These are phyloP conservation scores for Caenorhabditis brenneri DNA, from an alignment of 1,140 invertebrate species.

Conservation along the genomic window DNA sequence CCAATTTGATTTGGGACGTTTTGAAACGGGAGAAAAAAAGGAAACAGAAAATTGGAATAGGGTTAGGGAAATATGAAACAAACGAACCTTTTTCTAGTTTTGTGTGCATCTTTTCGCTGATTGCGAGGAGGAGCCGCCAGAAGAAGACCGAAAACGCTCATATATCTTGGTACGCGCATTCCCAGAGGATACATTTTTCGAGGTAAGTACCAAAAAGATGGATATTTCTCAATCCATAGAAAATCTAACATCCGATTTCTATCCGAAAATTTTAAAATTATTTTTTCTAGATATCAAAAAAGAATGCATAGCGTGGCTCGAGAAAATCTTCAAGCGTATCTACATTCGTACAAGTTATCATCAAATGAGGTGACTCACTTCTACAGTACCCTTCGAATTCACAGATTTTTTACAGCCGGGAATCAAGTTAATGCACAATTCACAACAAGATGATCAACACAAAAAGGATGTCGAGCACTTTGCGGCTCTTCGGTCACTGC, in stretches of 20 bases:
- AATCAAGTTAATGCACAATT: slow-evolving; percentile 26
- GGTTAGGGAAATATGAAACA: not conserved
- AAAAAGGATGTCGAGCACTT: not conserved
- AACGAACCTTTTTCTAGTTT: slow-evolving; percentile 24
- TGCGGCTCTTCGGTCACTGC: not conserved
- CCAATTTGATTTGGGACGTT: not conserved
- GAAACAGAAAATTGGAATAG: no score
- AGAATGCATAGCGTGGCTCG: slow-evolving; percentile 49
- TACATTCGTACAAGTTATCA: slow-evolving; percentile 47
- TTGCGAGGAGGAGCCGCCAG: not conserved
- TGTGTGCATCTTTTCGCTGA: slow-evolving; percentile 6
- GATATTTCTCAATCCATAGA: slow-evolving; percentile 34
- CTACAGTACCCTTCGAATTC: not conserved
- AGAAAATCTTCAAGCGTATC: slow-evolving; percentile 48
- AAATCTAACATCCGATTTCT: slow-evolving; percentile 18
- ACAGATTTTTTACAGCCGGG: slow-evolving; percentile 17
- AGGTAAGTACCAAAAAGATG: slow-evolving; percentile 35
- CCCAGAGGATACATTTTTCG: slow-evolving; percentile 32
- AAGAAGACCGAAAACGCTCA: not conserved
- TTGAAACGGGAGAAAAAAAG: not conserved
- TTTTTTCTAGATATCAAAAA: not conserved
- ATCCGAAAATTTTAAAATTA: not conserved
- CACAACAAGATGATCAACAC: not conserved
- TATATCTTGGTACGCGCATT: slow-evolving; percentile 25
- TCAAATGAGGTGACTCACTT: slow-evolving; percentile 46